Base-by-base conservation (phyloP, 2,888 invertebrate genomes). In the Drosophila greeni region DNA sequence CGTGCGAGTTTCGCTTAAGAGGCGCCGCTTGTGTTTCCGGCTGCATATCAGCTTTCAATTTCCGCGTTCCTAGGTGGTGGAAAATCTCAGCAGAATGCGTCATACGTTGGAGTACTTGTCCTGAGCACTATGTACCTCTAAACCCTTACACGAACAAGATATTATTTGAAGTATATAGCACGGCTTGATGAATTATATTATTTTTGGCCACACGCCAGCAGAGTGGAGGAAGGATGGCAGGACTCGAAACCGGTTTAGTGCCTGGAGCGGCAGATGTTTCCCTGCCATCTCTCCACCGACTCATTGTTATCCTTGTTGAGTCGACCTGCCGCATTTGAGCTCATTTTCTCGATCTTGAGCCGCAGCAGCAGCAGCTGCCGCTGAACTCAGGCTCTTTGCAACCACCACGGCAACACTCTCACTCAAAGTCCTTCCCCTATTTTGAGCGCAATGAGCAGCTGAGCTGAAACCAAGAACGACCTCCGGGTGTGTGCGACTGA, bases 121-220 rank as follows among this genome's bases (percentile, higher is more conserved):
- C 20, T n/a, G 11, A 20, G 5, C 12, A 18, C 33, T 33, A 18
- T 4, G 37, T 8, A n/a, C 18, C 16, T 11, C 14, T 14, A 26
- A 24, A 12, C 16, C 34, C 34, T 11, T 20, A 9, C n/a, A n/a
- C n/a, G n/a, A n/a, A n/a, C n/a, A n/a, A n/a, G n/a, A n/a, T n/a
- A n/a, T n/a, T 3, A 18, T 12, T n/a, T 16, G 1, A 2, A 14
- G 11, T n/a, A 36, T 40, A 54, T 64, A 20, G 23, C 54, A 37
- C 31, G 36, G 48, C 31, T 18, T 9, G 5, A 18, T 16, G 11
- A 20, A 64, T 29, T 16, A 18, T 48, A 60, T 57, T 67, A 58
- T 60, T 69, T 48, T 66, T 58, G 51, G 61, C 49, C 73, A 67
- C 74, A 71, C 60, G 73, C 68, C 68, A 31, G 8, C 29, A 14